Base-by-base conservation (phyloP, 2,888 invertebrate genomes). In the Thyatira batis region DNA sequence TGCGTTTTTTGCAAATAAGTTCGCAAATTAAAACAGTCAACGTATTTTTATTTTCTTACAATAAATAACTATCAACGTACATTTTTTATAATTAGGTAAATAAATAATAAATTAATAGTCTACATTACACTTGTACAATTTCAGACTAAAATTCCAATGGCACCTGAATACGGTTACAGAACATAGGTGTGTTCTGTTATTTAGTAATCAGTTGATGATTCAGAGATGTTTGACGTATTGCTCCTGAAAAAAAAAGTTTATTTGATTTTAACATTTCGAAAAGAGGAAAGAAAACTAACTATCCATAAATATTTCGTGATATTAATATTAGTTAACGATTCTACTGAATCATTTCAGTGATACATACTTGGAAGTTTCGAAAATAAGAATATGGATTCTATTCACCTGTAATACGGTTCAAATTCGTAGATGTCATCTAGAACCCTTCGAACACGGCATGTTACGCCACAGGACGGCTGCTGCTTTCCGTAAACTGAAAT, bases 341-440 rank as follows among this genome's bases (percentile, higher is more conserved):
- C n/a, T n/a, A n/a, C n/a, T n/a, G n/a, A n/a, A n/a, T n/a, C n/a
- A n/a, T n/a, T n/a, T n/a, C n/a, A n/a, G n/a, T n/a, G n/a, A n/a
- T n/a, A n/a, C n/a, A n/a, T n/a, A n/a, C n/a, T n/a, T n/a, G 23
- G 6, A 23, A 23, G 6, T 23, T 23, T 23, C 3, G 23, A 23
- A 3, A 23, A 23, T 17, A 17, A 39, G 10, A 39, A 13, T 17
- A 39, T 17, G 8, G 13, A 17, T 60, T 52, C 3, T 67, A 67
- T 67, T 64, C 20, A 92, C 92, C 89, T 87, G 70, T 78, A 76
- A 78, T 92, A 92, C n/a, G 92, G 90, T 75, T 92, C 85, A 62
- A 91, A 91, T 56, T 90, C 84, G 77, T 92, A 92, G 33, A 92
- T 78, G 59, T 89, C 89, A 57, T 93, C 90, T 55, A 93, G 67